Base-by-base conservation (phyloP, 2,888 invertebrate species). In the Acrobasis consociella region DNA sequence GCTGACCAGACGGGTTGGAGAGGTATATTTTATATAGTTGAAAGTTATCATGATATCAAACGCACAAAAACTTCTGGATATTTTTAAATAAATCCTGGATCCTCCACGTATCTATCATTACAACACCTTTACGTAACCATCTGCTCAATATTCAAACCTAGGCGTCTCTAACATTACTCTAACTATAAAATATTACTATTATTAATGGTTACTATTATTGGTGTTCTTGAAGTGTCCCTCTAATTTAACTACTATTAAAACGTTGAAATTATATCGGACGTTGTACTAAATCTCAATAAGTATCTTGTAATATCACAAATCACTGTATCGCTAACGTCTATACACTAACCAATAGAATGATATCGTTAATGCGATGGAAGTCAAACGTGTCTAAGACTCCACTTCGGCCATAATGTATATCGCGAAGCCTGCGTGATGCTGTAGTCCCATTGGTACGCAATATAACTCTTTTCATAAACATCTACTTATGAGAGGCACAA, bases 261-360 rank as follows among this genome's bases (percentile, higher is more conserved):
- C 76, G 72, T 82, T 84, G 85, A 89, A 90, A 89, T 82, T 77
- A 80, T 76, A 84, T 76, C 86, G 87, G 88, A 89, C 87, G 86
- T 87, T 86, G 87, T 86, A 86, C 86, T 89, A 91, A 85, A 82
- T 82, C 78, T 87, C 85, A 82, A 83, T 85, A 82, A 85, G 86
- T 91, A 88, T 86, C 79, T 83, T 86, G 86, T 91, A 91, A 89
- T 91, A 91, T 91, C 92, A 91, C 91, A 91, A 89, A 88, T 90
- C 81, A 85, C 86, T 86, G 87, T 91, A 86, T 82, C 76, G 82
- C 86, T 90, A 91, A 82, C 72, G 65, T 76, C 86, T 88, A 84
- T 81, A 82, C 71, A 77, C 86, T 88, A 87, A 76, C 78, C 78
- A 73, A 78, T 80, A 73, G 75, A 77, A 80, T 76, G 71, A 76